Conservation (phyloP, 2,113 vertebrate genomes). For the Ceyx melanurus region DNA sequence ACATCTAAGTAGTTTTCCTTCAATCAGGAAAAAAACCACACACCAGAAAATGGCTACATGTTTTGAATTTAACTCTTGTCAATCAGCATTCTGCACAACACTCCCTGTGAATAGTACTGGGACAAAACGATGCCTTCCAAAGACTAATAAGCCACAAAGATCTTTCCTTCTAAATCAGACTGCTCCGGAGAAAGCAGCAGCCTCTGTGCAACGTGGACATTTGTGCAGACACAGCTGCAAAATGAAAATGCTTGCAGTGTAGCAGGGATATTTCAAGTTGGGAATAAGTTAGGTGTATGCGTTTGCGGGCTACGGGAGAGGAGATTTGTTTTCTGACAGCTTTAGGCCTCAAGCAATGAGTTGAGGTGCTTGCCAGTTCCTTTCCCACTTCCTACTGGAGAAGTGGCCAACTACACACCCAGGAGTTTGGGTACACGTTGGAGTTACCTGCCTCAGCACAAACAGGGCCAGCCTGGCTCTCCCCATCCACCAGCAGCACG, state of each 20-base stretch:
- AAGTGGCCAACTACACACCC: background rate
- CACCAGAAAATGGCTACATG: conserved; percentile 77
- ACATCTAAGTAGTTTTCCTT: conserved; percentile 84
- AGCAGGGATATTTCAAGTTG: background rate
- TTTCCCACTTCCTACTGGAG: background rate
- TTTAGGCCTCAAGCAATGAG: conserved; percentile 31
- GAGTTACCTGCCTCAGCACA: background rate
- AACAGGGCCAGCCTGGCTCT: fast-evolving
- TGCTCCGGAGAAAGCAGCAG: background rate
- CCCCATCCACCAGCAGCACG: background rate
- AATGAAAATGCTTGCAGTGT: conserved; percentile 1
- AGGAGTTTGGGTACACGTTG: background rate
- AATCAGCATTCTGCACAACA: conserved; percentile 71
- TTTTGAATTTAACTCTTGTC: conserved; percentile 82
- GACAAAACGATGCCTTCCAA: conserved; percentile 63
- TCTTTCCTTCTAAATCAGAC: conserved; percentile 48
- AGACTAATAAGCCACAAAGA: conserved; percentile 57
- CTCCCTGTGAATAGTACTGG: conserved; percentile 60
- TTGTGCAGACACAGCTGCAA: conserved; percentile 38
- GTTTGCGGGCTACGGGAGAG: background rate
- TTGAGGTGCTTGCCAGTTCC: conserved; percentile 4
- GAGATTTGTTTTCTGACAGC: conserved; percentile 20
- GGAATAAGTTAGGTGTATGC: conserved; percentile 34
- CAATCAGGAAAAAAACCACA: conserved; percentile 75
- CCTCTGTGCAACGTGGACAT: background rate